These are phyloP conservation scores for Myopa testacea DNA, from an alignment of 2,888 invertebrate genomes.

Conservation along the genomic window DNA sequence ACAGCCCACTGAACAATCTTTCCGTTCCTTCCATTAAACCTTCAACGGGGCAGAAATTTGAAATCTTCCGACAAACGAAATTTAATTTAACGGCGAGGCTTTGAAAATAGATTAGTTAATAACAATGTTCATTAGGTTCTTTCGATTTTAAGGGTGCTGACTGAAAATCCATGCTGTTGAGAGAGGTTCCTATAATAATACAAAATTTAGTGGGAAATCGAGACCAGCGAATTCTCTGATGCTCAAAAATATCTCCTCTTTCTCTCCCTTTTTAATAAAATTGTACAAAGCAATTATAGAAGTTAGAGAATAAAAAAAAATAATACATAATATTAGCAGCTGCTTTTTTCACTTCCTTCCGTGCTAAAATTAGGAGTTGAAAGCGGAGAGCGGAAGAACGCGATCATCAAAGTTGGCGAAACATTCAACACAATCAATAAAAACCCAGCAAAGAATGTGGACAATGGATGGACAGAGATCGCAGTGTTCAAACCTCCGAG, in stretches of 20 bases:
- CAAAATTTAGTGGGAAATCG: not conserved
- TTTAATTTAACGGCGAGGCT: too few relatives aligned
- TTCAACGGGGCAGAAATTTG: not conserved
- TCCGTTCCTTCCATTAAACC: not conserved
- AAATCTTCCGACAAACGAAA: too few relatives aligned
- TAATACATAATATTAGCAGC: not conserved
- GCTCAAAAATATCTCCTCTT: not conserved
- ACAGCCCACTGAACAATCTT: not conserved
- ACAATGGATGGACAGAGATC: not conserved
- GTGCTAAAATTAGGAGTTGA: not conserved
- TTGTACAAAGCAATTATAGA: too few relatives aligned
- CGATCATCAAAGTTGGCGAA: conserved; percentile 2
- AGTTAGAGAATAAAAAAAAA: too few relatives aligned
- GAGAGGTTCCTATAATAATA: not conserved
- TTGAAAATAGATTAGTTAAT: too few relatives aligned
- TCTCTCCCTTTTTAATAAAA: too few relatives aligned
- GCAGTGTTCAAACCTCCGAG: not conserved
- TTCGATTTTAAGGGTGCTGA: not conserved
- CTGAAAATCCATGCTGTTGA: not conserved
- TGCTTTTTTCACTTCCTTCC: conserved; percentile 2
- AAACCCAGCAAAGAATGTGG: not conserved
- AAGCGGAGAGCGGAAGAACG: not conserved
- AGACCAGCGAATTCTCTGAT: not conserved
- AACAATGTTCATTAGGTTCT: not conserved
- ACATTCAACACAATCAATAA: not conserved